Conservation (phyloP, 2,113 vertebrate species). For the Parus major region DNA sequence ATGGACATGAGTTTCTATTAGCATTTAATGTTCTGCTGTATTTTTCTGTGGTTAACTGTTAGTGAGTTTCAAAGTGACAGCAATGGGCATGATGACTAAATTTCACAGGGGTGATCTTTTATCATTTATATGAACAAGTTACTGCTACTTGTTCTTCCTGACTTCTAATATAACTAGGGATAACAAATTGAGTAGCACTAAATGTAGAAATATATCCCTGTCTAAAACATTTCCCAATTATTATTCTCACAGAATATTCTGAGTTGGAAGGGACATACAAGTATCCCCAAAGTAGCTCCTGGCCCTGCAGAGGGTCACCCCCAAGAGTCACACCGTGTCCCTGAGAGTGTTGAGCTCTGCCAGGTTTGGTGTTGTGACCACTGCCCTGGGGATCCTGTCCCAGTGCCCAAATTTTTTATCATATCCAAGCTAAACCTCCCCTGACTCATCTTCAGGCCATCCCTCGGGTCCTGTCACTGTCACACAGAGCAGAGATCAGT, state of each 20-base stretch:
- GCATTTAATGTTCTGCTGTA: not conserved
- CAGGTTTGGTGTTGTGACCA: not conserved
- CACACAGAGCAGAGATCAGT: not conserved
- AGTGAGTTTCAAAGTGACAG: not conserved
- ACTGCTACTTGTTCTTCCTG: not conserved
- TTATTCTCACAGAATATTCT: not conserved
- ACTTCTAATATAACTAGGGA: not conserved
- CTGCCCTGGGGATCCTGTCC: not conserved
- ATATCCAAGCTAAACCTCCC: rapidly evolving
- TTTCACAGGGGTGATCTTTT: not conserved
- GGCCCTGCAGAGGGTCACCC: not conserved
- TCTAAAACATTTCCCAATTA: not conserved
- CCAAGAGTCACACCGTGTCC: not conserved
- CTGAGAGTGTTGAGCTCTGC: not conserved
- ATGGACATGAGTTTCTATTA: not conserved
- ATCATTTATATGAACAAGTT: not conserved
- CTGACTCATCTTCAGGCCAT: not conserved
- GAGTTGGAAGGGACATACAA: not conserved
- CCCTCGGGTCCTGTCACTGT: rapidly evolving
- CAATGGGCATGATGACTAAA: not conserved
- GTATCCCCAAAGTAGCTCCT: not conserved
- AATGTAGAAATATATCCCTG: not conserved
- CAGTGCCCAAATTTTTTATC: not conserved
- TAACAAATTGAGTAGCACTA: not conserved
- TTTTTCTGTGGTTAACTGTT: not conserved